These are phyloP conservation scores for Drosophila anomalata DNA, from an alignment of 2,888 invertebrate species.

Conservation along the genomic window DNA sequence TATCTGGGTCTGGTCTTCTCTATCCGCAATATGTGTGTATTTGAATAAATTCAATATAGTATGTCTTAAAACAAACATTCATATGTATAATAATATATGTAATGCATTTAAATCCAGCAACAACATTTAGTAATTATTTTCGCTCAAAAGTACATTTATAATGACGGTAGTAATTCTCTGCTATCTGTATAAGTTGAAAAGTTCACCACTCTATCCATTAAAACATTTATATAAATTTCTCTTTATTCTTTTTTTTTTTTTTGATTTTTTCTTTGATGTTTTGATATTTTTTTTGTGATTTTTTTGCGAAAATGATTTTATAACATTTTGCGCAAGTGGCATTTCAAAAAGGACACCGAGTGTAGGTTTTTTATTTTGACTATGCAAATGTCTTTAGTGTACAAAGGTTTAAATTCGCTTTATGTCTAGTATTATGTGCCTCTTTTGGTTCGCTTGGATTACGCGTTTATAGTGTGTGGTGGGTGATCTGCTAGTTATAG, in stretches of 20 bases:
- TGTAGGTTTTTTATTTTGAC: slow-evolving; percentile 67
- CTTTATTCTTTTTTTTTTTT: slow-evolving; percentile 21
- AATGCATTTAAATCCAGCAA: slow-evolving; percentile 53
- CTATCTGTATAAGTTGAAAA: slow-evolving; percentile 59
- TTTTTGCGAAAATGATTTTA: slow-evolving; percentile 28
- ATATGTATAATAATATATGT: slow-evolving; percentile 43
- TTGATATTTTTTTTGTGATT: slow-evolving; percentile 33
- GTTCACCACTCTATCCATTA: slow-evolving; percentile 66
- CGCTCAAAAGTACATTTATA: slow-evolving; percentile 44
- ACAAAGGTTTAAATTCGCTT: slow-evolving; percentile 72
- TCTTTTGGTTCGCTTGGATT: slow-evolving; percentile 22
- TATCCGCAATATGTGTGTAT: slow-evolving; percentile 75
- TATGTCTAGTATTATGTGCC: slow-evolving; percentile 23
- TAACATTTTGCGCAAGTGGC: slow-evolving; percentile 53
- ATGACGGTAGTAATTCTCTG: slow-evolving; percentile 40
- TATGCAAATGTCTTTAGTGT: slow-evolving; percentile 68
- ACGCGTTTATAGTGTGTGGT: slow-evolving; percentile 26
- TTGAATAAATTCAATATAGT: slow-evolving; percentile 74
- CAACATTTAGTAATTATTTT: slow-evolving; percentile 50
- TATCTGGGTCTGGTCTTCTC: slow-evolving; percentile 21
- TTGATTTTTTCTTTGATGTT: slow-evolving; percentile 18
- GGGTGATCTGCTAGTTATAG: slow-evolving; percentile 39
- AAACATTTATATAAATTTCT: slow-evolving; percentile 56
- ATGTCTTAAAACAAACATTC: slow-evolving; percentile 67
- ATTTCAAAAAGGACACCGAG: slow-evolving; percentile 73